Base-by-base conservation (phyloP, 2,797 vertebrate genomes). In the Eospalax fontanierii region DNA sequence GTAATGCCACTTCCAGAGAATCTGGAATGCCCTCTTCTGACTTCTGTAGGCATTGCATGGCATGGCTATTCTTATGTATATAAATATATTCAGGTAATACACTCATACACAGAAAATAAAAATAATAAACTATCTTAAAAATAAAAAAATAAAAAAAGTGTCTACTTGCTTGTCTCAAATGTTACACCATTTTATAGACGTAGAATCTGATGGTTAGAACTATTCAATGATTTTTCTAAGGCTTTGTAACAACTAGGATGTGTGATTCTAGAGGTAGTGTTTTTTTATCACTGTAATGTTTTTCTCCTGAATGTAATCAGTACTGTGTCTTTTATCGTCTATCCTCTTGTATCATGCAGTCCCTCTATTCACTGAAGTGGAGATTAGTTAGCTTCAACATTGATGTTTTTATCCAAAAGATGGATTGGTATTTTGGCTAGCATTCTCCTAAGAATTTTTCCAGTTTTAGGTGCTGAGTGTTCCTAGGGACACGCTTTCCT, bases 171-270 rank as follows among this genome's bases (percentile, higher is more conserved):
- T 91, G 61, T 90, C 50, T 95, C 14, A 86, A 40, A 0, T 82
- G 5, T 22, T 30, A 6, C 79, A 16, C 63, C 16, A 68, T 78
- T 89, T 86, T 43, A 59, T 14, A 70, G 33, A 61, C 57, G 3
- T 74, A 38, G 24, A 83, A 50, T 38, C 2, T 89, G 9, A 46
- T 43, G 19, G 8, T 90, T 59, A 70, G 10, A 88, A 80, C 74
- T 76, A 33, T 15, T 63, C 9, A 91, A 6, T 87, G 89, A 35
- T 33, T 93, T 96, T 21, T 74, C 40, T 63, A 40, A 90, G 35
- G 6, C 18, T 61, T 84, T 78, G 35, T 59, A 59, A 35, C 4
- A 61, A 43, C 35, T 74, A 30, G 33, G 0, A 0, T 40, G 4
- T 54, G 30, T 46, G 26, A 66, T 46, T 94, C 12, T 38, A 90